These are phyloP conservation scores for Busseola fusca DNA, from an alignment of 2,888 invertebrate genomes.

Conservation along the genomic window DNA sequence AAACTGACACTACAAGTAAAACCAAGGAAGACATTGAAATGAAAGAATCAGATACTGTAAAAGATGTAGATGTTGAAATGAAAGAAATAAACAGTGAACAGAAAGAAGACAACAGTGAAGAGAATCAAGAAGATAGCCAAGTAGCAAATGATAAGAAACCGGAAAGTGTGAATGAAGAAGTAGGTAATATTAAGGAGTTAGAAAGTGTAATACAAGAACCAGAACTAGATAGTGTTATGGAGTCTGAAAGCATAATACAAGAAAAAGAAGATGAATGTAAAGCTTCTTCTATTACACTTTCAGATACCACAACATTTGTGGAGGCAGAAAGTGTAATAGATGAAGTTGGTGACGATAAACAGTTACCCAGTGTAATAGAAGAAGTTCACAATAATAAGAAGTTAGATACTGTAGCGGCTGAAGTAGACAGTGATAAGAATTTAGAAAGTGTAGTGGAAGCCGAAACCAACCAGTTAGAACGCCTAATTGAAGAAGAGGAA, in stretches of 20 bases:
- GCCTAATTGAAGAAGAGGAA: not conserved
- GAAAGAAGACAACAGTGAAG: slow-evolving; percentile 1
- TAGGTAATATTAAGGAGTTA: not conserved
- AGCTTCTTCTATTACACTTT: not conserved
- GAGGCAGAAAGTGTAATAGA: not conserved
- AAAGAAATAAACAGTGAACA: slow-evolving; percentile 8
- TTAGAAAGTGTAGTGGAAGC: not conserved
- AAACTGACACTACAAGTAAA: not conserved
- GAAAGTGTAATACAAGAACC: slow-evolving; percentile 3
- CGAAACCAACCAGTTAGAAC: not conserved
- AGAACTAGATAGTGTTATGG: not conserved
- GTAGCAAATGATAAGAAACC: not conserved
- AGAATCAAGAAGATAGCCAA: not conserved
- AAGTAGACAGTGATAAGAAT: not conserved
- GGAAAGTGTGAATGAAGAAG: not conserved
- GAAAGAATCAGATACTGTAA: slow-evolving; percentile 6
- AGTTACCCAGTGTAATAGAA: not conserved
- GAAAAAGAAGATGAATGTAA: not conserved
- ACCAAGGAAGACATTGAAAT: slow-evolving; percentile 14
- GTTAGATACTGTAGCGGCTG: not conserved
- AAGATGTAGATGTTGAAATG: slow-evolving; percentile 33
- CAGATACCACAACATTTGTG: not conserved
- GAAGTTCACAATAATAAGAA: not conserved
- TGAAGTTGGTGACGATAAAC: not conserved
- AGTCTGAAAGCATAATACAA: not conserved